Conservation (phyloP, 2,888 invertebrate species). For the Lagria hirta region DNA sequence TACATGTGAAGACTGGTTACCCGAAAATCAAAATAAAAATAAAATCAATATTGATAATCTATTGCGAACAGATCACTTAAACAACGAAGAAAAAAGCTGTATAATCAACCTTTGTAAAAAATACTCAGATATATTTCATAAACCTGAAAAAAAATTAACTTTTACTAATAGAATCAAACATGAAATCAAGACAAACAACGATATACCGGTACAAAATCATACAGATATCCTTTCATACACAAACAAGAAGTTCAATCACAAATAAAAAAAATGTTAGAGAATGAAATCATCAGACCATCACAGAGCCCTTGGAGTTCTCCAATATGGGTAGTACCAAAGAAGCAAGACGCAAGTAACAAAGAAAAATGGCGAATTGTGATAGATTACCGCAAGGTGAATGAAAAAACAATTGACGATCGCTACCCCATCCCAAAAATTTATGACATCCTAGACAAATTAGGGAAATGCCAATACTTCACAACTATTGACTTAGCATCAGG, state of each 20-base stretch:
- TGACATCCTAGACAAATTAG: conserved; percentile 28
- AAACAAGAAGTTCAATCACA: conserved; percentile 28
- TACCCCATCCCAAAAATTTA: conserved; percentile 31
- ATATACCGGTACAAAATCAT: conserved; percentile 29
- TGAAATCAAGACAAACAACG: conserved; percentile 24
- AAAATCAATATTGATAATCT: too few species aligned
- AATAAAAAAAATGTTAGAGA: too few species aligned
- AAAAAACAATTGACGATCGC: conserved; percentile 26
- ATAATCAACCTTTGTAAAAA: too few species aligned
- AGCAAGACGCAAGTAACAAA: conserved; percentile 26
- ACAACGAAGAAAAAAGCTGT: too few species aligned
- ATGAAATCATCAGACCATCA: conserved; percentile 34
- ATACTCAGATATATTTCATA: conserved; percentile 27
- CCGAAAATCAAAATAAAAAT: too few species aligned
- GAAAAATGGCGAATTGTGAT: conserved; percentile 31
- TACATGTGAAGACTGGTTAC: too few species aligned
- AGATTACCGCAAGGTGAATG: conserved; percentile 30
- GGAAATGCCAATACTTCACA: conserved; percentile 25
- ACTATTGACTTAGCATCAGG: conserved; percentile 28
- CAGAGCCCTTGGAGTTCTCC: conserved; percentile 35
- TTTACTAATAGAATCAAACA: conserved; percentile 29
- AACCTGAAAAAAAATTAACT: conserved; percentile 16
- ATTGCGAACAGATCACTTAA: too few species aligned
- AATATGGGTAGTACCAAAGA: conserved; percentile 31
- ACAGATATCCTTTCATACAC: conserved; percentile 27